phyloP scores from a whole-genome alignment of 2,113 vertebrate species.

The Alouatta palliata region DNA sequence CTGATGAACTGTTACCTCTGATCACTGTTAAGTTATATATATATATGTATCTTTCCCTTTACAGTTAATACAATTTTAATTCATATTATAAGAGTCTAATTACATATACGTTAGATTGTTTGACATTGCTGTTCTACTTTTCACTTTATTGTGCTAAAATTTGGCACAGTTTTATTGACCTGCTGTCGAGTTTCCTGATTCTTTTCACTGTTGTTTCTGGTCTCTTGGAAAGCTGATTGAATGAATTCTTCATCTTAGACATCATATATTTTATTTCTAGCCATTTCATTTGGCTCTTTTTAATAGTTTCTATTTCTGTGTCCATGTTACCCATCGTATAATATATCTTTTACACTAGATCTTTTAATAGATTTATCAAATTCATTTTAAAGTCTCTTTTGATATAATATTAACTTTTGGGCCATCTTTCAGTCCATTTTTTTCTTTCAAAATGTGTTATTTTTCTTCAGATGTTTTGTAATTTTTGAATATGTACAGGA shows the following conservation, averaged over 20 bases:
- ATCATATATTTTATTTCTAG: slow-evolving; percentile 10
- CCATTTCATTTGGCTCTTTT: not conserved
- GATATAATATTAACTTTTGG: not conserved
- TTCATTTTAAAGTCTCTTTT: not conserved
- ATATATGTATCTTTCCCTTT: not conserved
- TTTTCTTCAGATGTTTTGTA: not conserved
- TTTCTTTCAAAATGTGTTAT: not conserved
- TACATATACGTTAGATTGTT: not conserved
- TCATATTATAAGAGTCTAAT: not conserved
- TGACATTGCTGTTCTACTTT: not conserved
- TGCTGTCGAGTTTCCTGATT: not conserved
- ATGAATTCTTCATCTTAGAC: not conserved
- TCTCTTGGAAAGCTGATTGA: not conserved
- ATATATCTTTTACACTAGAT: not conserved
- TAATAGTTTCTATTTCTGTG: not conserved
- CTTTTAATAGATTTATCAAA: not conserved
- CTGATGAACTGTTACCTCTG: not conserved
- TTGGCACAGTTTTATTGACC: not conserved
- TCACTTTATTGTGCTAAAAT: not conserved
- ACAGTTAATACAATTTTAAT: not conserved
- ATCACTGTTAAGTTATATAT: not conserved
- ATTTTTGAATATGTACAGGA: slow-evolving; percentile 14
- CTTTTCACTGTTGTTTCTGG: not conserved
- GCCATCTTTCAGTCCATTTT: not conserved
- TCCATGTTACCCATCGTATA: not conserved